Base-by-base conservation (phyloP, 2,888 invertebrate genomes). In the Pseudococcus longispinus region DNA sequence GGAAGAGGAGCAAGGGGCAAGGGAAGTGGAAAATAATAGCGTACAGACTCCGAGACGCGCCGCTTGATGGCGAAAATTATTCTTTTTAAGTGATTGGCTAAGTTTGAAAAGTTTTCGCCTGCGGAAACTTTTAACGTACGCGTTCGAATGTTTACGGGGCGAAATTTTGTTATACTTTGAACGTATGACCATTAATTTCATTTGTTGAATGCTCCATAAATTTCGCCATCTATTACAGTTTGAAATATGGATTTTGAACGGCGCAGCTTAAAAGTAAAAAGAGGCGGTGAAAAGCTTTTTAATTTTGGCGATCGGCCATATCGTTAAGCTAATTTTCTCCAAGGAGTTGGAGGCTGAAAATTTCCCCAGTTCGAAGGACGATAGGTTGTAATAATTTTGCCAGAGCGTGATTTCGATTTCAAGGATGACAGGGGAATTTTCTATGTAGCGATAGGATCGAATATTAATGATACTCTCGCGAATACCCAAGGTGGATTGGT, bases 191-290 rank as follows among this genome's bases (percentile, higher is more conserved):
- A 70, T 70, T 70, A 70, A 70, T 70, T 70, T 70, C 70, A 70
- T 70, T 70, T 70, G 70, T 70, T 70, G 70, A 70, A 70, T 70
- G 70, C 70, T 70, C 70, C 70, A 70, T 70, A 70, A 70, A 70
- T 70, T 70, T 70, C 29, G 29, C 29, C 29, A 70, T 70, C 70
- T 70, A 70, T 70, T 70, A 70, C 18, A 23, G 29, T 29, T 29
- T 29, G 70, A 70, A 70, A 70, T 70, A 70, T 70, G 70, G 70
- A 70, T 70, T 70, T 70, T 70, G n/a, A 29, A 29, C 65, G 65
- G 65, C 65, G 29, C 15, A 29, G 29, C 29, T 15, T 6, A 13
- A 29, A 70, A 29, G 18, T n/a, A n/a, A 29, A 26, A 65, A 29
- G 8, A 20, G 15, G 23, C 60, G 13, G 20, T 23, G 60, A 29